Percentiles rank a stretch among this genome's conserved stretches.
Conservation (phyloP, 2,888 invertebrate genomes). For the Cantharis rustica region DNA sequence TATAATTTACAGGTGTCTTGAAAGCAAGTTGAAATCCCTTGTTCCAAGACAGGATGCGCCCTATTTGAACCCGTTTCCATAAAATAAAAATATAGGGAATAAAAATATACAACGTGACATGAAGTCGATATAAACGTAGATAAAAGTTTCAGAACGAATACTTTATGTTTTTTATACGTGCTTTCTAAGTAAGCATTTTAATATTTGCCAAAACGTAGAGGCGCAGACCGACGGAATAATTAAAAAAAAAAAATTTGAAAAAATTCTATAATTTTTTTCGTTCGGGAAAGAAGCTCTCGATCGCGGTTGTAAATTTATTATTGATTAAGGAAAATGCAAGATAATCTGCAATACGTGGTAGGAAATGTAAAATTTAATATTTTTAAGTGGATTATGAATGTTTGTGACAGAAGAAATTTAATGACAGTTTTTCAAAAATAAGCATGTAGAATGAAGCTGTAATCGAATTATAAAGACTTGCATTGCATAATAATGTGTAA, state of each 20-base stretch:
- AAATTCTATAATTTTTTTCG: background rate
- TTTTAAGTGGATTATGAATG: background rate
- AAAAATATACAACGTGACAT: conserved; percentile 44
- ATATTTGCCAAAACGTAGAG: background rate
- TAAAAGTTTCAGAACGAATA: conserved; percentile 42
- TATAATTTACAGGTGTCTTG: conserved; percentile 31
- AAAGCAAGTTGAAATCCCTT: conserved; percentile 39
- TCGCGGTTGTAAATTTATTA: background rate
- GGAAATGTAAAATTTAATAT: background rate
- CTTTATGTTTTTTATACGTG: conserved; percentile 43
- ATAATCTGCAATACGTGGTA: background rate
- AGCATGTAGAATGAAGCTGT: background rate
- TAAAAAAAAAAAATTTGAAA: background rate
- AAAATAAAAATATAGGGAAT: conserved; percentile 46
- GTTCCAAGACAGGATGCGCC: conserved; percentile 39
- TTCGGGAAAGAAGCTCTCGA: background rate
- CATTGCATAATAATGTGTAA: conserved; percentile 4
- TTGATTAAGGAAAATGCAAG: background rate
- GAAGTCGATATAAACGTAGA: conserved; percentile 43
- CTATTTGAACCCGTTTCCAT: conserved; percentile 42
- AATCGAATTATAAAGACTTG: background rate
- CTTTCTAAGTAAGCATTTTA: conserved; percentile 27
- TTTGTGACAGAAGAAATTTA: background rate
- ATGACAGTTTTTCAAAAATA: background rate
- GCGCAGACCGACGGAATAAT: background rate